These are phyloP conservation scores for Paragorgia papillata DNA, from an alignment of 92 coral and sea anemone genomes.

Conservation along the genomic window DNA sequence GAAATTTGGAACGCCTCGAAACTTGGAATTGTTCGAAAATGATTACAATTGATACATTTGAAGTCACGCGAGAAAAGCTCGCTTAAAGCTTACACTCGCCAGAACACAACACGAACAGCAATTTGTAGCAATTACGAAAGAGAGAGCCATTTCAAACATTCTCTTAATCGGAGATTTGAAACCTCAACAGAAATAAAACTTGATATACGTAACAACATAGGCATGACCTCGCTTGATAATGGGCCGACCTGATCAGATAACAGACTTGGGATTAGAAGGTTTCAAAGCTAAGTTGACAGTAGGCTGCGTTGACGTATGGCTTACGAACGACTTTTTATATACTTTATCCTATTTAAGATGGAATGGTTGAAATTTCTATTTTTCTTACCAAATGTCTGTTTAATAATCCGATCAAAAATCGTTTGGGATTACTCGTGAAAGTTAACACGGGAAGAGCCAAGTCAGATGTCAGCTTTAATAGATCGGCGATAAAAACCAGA, in stretches of 20 bases:
- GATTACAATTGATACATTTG: constrained; percentile 5
- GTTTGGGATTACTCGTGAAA: background rate
- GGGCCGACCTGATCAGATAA: background rate
- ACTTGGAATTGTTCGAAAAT: background rate
- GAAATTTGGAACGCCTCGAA: too few species aligned
- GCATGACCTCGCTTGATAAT: background rate
- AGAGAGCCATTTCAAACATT: too few species aligned
- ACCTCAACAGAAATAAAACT: too few species aligned
- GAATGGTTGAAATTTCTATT: background rate
- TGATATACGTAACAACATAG: too few species aligned
- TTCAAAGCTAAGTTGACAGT: background rate
- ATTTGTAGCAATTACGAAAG: too few species aligned
- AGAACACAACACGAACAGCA: background rate
- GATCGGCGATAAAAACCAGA: background rate
- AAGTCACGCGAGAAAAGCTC: background rate
- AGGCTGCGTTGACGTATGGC: background rate
- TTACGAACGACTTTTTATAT: background rate
- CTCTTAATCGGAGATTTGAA: too few species aligned
- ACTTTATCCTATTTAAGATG: background rate
- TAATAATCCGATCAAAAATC: constrained; percentile 28
- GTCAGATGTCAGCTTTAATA: background rate
- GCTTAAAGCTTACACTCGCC: too few species aligned
- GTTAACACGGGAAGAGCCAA: background rate
- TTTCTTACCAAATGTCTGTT: constrained; percentile 36
- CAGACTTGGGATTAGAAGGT: background rate